Evolutionary conservation across 2,888 invertebrate species (phyloP).

Genomic region (Leucophenga montana): DNA sequence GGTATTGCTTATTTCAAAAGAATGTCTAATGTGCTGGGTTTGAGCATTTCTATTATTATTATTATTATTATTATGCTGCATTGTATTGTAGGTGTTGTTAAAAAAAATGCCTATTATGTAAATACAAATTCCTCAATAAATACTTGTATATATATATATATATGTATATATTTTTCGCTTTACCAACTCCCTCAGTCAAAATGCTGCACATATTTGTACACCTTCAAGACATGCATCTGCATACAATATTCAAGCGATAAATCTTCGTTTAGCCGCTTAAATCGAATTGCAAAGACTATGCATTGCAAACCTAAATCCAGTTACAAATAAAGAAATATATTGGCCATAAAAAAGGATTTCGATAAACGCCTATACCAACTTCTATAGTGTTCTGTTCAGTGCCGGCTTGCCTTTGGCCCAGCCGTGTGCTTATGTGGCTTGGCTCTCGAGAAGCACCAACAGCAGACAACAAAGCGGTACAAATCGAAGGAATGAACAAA

Average conservation of each 20-base stretch:
- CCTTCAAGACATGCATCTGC: constrained; percentile 34
- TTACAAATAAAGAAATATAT: constrained; percentile 67
- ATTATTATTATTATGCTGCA: too few species aligned
- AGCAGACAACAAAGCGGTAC: constrained; percentile 7
- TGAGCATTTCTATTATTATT: too few species aligned
- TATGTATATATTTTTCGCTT: constrained; percentile 56
- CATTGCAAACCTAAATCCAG: constrained; percentile 60
- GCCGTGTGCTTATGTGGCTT: constrained; percentile 2
- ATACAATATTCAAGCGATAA: constrained; percentile 56
- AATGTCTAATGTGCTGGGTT: too few species aligned
- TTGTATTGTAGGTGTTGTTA: too few species aligned
- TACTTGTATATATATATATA: constrained; percentile 46
- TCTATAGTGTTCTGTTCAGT: not conserved
- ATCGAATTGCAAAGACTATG: constrained; percentile 57
- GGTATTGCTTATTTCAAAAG: too few species aligned
- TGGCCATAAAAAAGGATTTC: constrained; percentile 67
- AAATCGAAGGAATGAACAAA: not conserved
- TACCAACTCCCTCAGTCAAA: constrained; percentile 26
- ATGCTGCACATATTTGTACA: constrained; percentile 23
- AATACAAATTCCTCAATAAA: constrained; percentile 51
- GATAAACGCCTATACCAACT: constrained; percentile 21
- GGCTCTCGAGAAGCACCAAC: not conserved
- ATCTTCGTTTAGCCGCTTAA: constrained; percentile 66
- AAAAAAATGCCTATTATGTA: too few species aligned
- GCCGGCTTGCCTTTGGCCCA: constrained; percentile 11